Evolutionary conservation across 64 coral and sea anemone species (phyloP).

Genomic region (Astreopora myriophthalma): DNA sequence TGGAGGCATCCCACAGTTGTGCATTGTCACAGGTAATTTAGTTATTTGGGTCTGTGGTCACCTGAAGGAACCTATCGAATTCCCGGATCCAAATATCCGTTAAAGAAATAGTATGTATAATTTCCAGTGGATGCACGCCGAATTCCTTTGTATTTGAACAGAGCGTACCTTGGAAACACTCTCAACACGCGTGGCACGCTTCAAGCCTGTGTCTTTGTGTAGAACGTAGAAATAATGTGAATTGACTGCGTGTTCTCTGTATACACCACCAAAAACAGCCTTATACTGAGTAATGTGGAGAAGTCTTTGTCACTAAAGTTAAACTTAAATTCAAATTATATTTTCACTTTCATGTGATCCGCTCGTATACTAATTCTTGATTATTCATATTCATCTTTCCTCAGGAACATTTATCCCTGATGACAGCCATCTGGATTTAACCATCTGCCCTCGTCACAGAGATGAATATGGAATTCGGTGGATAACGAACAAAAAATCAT

Average conservation of each 20-base stretch:
- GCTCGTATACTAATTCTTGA: background rate
- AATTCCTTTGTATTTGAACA: too few relatives aligned
- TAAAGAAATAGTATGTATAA: too few relatives aligned
- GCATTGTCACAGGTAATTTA: background rate
- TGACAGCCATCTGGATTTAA: background rate
- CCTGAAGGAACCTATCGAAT: too few relatives aligned
- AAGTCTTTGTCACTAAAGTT: background rate
- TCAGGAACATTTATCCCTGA: background rate
- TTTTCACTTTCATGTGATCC: background rate
- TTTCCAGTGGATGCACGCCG: too few relatives aligned
- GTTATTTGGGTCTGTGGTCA: background rate
- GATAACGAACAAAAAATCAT: constrained; percentile 8
- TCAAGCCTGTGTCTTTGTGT: too few relatives aligned
- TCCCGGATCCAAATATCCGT: too few relatives aligned
- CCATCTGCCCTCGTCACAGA: too few relatives aligned
- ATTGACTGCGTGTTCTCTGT: background rate
- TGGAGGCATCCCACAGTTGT: background rate
- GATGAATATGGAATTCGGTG: too few relatives aligned
- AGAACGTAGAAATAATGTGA: background rate
- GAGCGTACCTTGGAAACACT: too few relatives aligned
- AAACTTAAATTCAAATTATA: background rate
- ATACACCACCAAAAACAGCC: background rate
- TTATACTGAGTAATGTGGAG: background rate
- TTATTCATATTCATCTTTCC: background rate
- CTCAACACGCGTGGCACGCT: too few relatives aligned